Percentiles rank a stretch among this genome's conserved stretches.
These are phyloP conservation scores for Oryzias celebensis DNA, from an alignment of 2,113 vertebrate genomes.

Conservation along the genomic window DNA sequence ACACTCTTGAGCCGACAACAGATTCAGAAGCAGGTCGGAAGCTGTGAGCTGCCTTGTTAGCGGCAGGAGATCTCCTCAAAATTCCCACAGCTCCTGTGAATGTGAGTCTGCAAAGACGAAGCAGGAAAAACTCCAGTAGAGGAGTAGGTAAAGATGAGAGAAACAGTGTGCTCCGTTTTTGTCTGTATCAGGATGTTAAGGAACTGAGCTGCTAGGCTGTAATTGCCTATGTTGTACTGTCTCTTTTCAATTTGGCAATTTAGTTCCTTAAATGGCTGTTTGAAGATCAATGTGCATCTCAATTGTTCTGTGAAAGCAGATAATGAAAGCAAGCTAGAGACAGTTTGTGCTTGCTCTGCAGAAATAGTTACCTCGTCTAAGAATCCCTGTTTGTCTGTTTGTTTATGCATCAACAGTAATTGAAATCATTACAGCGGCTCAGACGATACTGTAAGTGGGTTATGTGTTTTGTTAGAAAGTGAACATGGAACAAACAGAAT, in stretches of 20 bases:
- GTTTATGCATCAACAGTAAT: conserved; percentile 3
- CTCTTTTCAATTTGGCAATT: conserved; percentile 32
- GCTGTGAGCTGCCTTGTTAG: conserved; percentile 31
- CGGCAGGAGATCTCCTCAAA: conserved; percentile 16
- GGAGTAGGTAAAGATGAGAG: neutral
- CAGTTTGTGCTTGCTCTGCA: conserved; percentile 21
- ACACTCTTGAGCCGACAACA: conserved; percentile 23
- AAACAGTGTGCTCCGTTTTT: neutral
- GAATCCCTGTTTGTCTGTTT: conserved; percentile 5
- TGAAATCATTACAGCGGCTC: conserved; percentile 35
- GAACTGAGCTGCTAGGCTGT: conserved; percentile 28
- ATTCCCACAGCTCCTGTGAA: conserved; percentile 33
- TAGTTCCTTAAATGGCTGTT: conserved; percentile 45
- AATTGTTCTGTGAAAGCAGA: conserved; percentile 26
- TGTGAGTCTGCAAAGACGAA: conserved; percentile 1
- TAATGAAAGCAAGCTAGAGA: conserved; percentile 31
- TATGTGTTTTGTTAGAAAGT: conserved; percentile 20
- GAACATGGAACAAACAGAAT: conserved; percentile 33
- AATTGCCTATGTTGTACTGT: conserved; percentile 30
- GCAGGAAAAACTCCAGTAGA: neutral
- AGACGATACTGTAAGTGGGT: conserved; percentile 26
- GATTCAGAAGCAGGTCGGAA: conserved; percentile 17
- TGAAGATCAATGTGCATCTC: conserved; percentile 39
- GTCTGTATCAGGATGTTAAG: conserved; percentile 21
- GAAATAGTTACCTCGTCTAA: conserved; percentile 23